Base-by-base conservation (phyloP, 2,113 vertebrate species). In the Cheirogaleus medius region DNA sequence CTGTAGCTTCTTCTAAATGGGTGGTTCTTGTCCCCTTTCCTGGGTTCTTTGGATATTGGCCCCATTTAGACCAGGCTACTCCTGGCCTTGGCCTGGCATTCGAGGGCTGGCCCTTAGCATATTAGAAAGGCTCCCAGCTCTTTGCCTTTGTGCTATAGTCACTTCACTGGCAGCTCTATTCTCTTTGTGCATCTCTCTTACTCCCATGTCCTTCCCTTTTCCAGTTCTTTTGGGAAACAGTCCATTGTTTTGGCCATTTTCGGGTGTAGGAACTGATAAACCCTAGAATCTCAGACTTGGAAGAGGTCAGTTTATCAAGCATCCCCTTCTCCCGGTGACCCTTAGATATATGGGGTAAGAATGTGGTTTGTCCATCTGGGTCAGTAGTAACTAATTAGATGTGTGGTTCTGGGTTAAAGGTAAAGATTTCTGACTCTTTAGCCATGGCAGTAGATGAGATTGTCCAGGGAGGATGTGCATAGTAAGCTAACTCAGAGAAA, bases 401-500 rank as follows among this genome's bases (percentile, higher is more conserved):
- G 15, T 66, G 44, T 90, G 66, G 9, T 71, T 87, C 27, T 78
- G 69, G 34, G 44, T 37, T 69, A 94, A 83, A 66, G 58, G 81
- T 85, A 74, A 84, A 87, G 74, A 87, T 83, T 81, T 56, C 87
- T 34, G 63, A 82, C n/a, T 92, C 42, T 80, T 90, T 5, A 49
- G 68, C 74, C 32, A 25, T 80, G 52, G 44, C 25, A 56, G 21
- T 81, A n/a, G 39, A 47, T 92, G 58, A 52, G 37, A 52, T 83
- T 90, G 37, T 97, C 6, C 44, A 64, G 5, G 12, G 34, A 97
- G 34, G 93, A 76, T 88, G 60, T 76, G 25, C 37, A 21, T 74
- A 63, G 49, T 94, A 91, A 96, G 74, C 32, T 94, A 34, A 91
- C 58, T 58, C 52, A 73, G 56, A 90, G 64, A 84, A 84, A 58